Conservation (phyloP, 2,888 invertebrate genomes). For the Xanthorhoe spadicearia region DNA sequence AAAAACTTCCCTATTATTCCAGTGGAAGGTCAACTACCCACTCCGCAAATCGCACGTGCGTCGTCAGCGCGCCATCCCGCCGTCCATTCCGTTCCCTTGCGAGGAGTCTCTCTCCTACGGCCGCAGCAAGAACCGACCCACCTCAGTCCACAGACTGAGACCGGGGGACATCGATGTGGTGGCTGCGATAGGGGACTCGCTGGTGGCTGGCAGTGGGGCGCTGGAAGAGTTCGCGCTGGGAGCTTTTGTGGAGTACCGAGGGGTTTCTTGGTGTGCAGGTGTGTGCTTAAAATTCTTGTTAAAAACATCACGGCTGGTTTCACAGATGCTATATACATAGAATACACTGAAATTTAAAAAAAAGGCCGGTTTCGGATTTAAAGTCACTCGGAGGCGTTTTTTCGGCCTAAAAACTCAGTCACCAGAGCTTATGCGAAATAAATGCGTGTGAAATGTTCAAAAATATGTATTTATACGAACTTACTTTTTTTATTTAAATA, state of each 20-base stretch:
- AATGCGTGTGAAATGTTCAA: too few relatives aligned
- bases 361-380: too few relatives aligned
- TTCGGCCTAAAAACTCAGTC: too few relatives aligned
- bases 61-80: constrained; percentile 78
- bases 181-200: constrained; percentile 89
- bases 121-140: constrained; percentile 76
- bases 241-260: constrained; percentile 89
- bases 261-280: constrained; percentile 91
- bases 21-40: constrained; percentile 80
- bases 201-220: constrained; percentile 90
- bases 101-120: constrained; percentile 70
- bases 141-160: constrained; percentile 87
- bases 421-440: too few relatives aligned
- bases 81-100: constrained; percentile 86
- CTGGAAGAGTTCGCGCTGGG: constrained; percentile 89
- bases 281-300: neutral
- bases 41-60: constrained; percentile 74
- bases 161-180: constrained; percentile 89
- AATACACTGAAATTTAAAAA: too few relatives aligned
- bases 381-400: too few relatives aligned
- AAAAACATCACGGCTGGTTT: too few relatives aligned
- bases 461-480: too few relatives aligned
- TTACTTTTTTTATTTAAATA: too few relatives aligned
- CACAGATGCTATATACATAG: too few relatives aligned
- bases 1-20: too few relatives aligned